These are phyloP conservation scores for Rhagonycha lutea DNA, from an alignment of 2,888 invertebrate genomes.

Conservation along the genomic window DNA sequence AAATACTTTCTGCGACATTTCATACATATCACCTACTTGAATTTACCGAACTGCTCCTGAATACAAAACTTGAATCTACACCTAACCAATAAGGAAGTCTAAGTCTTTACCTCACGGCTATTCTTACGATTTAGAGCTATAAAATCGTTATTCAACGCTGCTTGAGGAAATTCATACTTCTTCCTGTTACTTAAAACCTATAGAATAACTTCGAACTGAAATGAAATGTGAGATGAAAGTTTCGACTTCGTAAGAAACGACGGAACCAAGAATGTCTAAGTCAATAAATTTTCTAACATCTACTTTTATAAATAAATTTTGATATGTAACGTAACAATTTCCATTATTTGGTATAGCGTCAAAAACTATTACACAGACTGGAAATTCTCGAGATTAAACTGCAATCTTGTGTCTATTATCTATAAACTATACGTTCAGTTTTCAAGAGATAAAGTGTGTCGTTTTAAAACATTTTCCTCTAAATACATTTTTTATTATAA, in stretches of 20 bases:
- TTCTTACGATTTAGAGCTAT: neutral
- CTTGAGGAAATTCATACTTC: neutral
- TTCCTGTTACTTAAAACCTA: neutral
- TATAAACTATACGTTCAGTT: too few relatives aligned
- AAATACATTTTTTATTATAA: too few relatives aligned
- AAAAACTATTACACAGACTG: neutral
- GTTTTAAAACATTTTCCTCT: too few relatives aligned
- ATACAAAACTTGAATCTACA: too few relatives aligned
- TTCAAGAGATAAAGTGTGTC: too few relatives aligned
- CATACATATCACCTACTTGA: too few relatives aligned
- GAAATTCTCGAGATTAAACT: neutral
- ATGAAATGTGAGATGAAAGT: neutral
- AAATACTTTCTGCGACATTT: too few relatives aligned
- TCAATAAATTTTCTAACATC: neutral
- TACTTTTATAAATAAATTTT: neutral
- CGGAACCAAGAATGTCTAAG: neutral
- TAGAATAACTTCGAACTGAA: neutral
- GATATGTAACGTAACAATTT: neutral
- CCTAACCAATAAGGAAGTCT: too few relatives aligned
- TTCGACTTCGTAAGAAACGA: neutral
- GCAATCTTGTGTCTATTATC: neutral
- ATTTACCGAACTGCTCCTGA: too few relatives aligned
- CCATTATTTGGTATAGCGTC: neutral
- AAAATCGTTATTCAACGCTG: neutral
- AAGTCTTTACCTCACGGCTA: neutral